Evolutionary conservation across 2,797 vertebrate species (phyloP), one percentile per base, ranked within the genome.

Genomic region (Monodelphis domestica): DNA sequence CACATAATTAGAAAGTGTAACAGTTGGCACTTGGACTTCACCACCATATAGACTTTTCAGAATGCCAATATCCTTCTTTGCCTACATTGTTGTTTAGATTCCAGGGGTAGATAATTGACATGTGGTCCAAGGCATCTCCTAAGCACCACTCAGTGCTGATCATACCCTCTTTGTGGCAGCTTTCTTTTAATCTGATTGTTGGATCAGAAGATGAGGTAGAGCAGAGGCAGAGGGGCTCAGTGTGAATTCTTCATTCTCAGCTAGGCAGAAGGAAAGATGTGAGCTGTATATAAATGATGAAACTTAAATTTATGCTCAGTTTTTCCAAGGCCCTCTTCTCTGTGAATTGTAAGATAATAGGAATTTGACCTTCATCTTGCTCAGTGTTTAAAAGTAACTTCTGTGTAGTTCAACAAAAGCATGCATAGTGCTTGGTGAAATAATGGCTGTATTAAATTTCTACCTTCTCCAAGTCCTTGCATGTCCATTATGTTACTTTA

Each of bases 281-380:
- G 38, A 84, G 70, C 38, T 50, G 24, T 84, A 90, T 87, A n/a
- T 89, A 38, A 26, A 53, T 92, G 91, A 1, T 88, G 89, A 94
- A 91, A 33, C 70, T 70, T 90, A 90, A 24, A 90, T 57, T 24
- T 89, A 45, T 94, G 54, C 53, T 84, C 91, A 28, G 29, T 90
- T 88, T 94, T 96, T 93, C 50, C 26, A 92, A 57, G 70, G 53
- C 54, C 90, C 26, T 93, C 96, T 97, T 95, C 90, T 95, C 96
- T 94, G 94, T 51, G 45, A 94, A 91, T 89, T 88, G 91, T 93
- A 50, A 94, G n/a, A 30, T 95, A 94, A 89, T 94, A 95, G 88
- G 93, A 95, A 95, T 84, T 54, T 93, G 78, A 89, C 91, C 95
- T 95, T 94, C 93, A 91, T 91, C 95, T 91, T 95, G 54, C 38